Percentiles rank a stretch among this genome's conserved stretches.
phyloP scores from a whole-genome alignment of 1,140 invertebrate genomes.

The Papilio polyxenes region DNA sequence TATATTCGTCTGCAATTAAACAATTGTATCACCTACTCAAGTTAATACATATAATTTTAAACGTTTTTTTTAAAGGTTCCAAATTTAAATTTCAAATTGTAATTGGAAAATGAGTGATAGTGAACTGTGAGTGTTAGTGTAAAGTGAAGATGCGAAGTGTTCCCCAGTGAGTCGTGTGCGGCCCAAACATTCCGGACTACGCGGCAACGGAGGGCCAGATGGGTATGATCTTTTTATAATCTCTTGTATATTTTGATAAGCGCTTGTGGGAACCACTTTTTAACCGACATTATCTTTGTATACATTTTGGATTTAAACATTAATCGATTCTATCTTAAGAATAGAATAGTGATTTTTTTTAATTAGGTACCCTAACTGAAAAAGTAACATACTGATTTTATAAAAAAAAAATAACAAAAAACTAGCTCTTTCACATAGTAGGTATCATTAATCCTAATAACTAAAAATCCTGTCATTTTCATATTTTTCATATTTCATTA shows the following conservation, averaged over 20 bases:
- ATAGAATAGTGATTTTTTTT: conserved; percentile 38
- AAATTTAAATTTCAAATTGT: neutral
- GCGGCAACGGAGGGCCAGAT: conserved; percentile 69
- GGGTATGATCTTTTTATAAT: conserved; percentile 62
- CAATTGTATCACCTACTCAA: too few relatives aligned
- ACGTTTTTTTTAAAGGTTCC: neutral
- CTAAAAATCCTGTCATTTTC: too few relatives aligned
- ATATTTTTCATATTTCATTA: too few relatives aligned
- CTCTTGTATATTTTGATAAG: conserved; percentile 38
- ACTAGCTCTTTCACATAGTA: too few relatives aligned
- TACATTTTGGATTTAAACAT: conserved; percentile 5
- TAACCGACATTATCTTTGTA: conserved; percentile 21
- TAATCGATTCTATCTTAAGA: conserved; percentile 4
- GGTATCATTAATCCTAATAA: too few relatives aligned
- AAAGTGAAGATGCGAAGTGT: conserved; percentile 47
- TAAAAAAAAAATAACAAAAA: too few relatives aligned
- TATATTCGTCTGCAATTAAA: too few relatives aligned
- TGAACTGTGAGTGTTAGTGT: conserved; percentile 52
- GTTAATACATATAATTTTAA: neutral
- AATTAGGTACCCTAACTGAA: conserved; percentile 40
- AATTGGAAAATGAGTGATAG: conserved; percentile 56
- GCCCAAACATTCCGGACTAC: conserved; percentile 72
- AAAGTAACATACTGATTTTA: too few relatives aligned
- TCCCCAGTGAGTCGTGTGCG: conserved; percentile 52
- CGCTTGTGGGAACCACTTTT: conserved; percentile 35